A percentile compares a stretch with the other conserved stretches of the same genome.
Conservation (phyloP, 2,113 vertebrate genomes). For the Anthoscopus minutus region DNA sequence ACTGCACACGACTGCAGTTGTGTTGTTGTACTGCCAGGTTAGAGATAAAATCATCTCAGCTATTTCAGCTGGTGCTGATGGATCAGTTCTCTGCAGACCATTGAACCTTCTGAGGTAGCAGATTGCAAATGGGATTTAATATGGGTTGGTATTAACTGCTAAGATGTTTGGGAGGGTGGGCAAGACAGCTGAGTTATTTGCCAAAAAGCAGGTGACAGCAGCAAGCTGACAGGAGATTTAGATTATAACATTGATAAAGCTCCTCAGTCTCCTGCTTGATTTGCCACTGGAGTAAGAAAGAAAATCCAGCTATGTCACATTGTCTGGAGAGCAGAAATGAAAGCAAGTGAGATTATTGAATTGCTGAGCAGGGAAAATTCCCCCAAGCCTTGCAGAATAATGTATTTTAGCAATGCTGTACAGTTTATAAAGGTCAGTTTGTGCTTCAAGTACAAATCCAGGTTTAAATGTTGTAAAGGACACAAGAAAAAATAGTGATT, state of each 20-base stretch:
- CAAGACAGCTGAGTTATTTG: background rate
- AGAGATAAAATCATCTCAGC: background rate
- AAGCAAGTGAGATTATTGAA: conserved; percentile 9
- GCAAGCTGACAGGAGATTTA: background rate
- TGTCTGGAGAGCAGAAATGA: conserved; percentile 13
- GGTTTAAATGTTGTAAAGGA: conserved; percentile 18
- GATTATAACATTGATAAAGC: background rate
- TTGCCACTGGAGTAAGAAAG: background rate
- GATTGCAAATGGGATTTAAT: background rate
- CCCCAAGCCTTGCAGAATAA: conserved; percentile 26
- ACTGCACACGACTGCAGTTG: background rate
- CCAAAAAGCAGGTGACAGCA: background rate
- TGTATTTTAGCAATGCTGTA: background rate
- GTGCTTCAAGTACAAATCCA: conserved; percentile 40
- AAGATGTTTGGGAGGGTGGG: background rate
- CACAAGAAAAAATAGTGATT: background rate
- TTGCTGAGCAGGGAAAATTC: conserved; percentile 37
- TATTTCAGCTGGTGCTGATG: background rate
- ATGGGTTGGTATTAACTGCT: background rate
- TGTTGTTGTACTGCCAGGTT: background rate
- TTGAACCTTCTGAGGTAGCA: background rate
- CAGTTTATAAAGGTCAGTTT: conserved; percentile 60
- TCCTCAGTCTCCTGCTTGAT: background rate
- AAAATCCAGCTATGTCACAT: conserved; percentile 10
- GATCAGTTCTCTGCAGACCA: background rate